These are phyloP conservation scores for Phaethornis superciliosus DNA, from an alignment of 2,113 vertebrate species.

Conservation along the genomic window DNA sequence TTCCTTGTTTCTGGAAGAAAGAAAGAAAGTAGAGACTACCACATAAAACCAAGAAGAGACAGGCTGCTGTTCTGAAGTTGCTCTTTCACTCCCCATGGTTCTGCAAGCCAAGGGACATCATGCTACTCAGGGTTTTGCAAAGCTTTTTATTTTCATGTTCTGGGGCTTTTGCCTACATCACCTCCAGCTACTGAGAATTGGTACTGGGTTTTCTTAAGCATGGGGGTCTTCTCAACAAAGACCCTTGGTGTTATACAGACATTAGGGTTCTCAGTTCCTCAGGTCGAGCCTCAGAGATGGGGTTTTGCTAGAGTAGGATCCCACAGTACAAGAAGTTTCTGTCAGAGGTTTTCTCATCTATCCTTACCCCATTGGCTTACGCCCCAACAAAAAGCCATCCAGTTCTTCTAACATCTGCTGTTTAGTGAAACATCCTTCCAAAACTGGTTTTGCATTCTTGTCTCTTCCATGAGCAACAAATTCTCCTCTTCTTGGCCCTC, in stretches of 20 bases:
- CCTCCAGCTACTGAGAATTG: background rate
- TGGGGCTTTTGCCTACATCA: background rate
- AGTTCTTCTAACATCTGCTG: background rate
- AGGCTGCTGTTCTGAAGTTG: background rate
- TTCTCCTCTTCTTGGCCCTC: background rate
- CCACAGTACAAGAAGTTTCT: background rate
- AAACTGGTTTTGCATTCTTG: background rate
- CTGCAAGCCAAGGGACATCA: background rate
- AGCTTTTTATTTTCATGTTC: background rate
- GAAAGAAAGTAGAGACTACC: background rate
- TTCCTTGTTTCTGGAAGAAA: background rate
- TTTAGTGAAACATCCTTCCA: background rate
- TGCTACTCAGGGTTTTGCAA: background rate
- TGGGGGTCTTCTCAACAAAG: background rate
- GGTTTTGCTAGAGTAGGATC: background rate
- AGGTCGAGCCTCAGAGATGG: background rate
- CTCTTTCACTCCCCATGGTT: background rate
- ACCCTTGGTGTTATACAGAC: fast-evolving
- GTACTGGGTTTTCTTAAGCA: background rate
- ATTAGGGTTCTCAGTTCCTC: background rate
- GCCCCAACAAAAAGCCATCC: background rate
- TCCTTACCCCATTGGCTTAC: background rate
- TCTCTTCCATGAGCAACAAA: background rate
- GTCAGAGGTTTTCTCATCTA: background rate
- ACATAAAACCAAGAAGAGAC: background rate